Evolutionary conservation across 2,888 invertebrate genomes (phyloP).

Genomic region (Drosophila phalerata): DNA sequence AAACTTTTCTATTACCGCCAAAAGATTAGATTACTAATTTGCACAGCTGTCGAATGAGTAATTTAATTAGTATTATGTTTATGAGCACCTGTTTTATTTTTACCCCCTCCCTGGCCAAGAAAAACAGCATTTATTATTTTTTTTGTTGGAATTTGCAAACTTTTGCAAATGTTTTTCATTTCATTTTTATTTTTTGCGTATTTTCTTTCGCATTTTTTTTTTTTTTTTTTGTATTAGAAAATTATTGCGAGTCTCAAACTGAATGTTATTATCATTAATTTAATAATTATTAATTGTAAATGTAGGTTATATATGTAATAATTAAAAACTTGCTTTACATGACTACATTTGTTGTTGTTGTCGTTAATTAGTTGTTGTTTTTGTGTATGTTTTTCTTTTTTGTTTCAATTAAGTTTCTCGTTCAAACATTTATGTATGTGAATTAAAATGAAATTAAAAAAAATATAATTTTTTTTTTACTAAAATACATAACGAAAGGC

Average conservation of each 20-base stretch:
- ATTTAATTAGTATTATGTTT: background rate
- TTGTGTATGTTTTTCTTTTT: conserved; percentile 6
- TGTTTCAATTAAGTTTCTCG: conserved; percentile 19
- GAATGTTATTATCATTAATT: conserved; percentile 54
- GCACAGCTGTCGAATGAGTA: conserved; percentile 4
- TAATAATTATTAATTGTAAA: conserved; percentile 49
- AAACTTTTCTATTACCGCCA: background rate
- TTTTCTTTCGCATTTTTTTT: conserved; percentile 6
- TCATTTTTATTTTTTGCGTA: conserved; percentile 9
- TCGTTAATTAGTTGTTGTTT: conserved; percentile 13
- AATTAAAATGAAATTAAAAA: conserved; percentile 36
- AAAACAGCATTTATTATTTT: conserved; percentile 4
- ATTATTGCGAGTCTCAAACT: conserved; percentile 65
- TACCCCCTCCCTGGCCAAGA: background rate
- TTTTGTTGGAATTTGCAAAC: conserved; percentile 19
- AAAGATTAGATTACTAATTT: conserved; percentile 11
- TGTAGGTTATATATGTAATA: conserved; percentile 55
- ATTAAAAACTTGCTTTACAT: conserved; percentile 50
- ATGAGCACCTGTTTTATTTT: background rate
- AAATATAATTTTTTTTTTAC: conserved; percentile 27
- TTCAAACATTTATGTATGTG: conserved; percentile 27
- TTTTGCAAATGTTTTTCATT: conserved; percentile 23
- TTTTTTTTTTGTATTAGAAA: conserved; percentile 52
- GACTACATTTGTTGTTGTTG: conserved; percentile 38
- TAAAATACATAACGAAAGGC: conserved; percentile 72